Percentiles rank a stretch among this genome's conserved stretches.
Conservation (phyloP, 2,113 vertebrate species). For the Trichechus manatus region DNA sequence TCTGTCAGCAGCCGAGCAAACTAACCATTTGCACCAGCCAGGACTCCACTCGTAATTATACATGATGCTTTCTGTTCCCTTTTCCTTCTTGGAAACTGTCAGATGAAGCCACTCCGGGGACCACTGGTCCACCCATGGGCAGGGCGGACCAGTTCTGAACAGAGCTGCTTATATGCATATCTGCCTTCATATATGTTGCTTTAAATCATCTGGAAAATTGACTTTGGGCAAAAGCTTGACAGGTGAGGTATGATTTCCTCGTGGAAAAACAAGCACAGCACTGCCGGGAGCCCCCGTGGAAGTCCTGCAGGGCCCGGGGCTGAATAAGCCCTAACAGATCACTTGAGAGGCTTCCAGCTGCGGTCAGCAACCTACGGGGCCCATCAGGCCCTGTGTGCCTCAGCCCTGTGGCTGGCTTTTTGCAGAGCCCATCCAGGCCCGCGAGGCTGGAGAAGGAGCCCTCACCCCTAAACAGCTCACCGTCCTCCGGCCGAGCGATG, state of each 20-base stretch:
- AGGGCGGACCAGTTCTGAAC: neutral
- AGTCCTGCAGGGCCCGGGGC: neutral
- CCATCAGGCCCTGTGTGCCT: neutral
- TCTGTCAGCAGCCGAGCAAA: neutral
- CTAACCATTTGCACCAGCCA: neutral
- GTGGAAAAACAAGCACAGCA: constrained; percentile 42
- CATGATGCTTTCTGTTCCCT: neutral
- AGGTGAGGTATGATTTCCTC: neutral
- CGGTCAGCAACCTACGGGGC: neutral
- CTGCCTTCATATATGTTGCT: fast-evolving
- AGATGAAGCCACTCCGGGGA: neutral
- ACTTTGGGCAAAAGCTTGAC: neutral
- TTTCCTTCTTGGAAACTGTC: neutral
- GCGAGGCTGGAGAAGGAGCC: neutral
- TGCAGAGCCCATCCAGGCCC: fast-evolving
- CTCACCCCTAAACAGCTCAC: fast-evolving
- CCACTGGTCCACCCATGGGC: fast-evolving
- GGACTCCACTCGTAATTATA: neutral
- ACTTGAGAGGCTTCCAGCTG: neutral
- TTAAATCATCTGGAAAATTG: neutral
- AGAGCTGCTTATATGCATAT: neutral
- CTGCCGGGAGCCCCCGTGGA: fast-evolving
- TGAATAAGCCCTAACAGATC: neutral
- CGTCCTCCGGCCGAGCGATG: neutral
- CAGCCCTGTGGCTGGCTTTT: fast-evolving